Base-by-base conservation (phyloP, 1,140 invertebrate species). In the Drosophila santomea region DNA sequence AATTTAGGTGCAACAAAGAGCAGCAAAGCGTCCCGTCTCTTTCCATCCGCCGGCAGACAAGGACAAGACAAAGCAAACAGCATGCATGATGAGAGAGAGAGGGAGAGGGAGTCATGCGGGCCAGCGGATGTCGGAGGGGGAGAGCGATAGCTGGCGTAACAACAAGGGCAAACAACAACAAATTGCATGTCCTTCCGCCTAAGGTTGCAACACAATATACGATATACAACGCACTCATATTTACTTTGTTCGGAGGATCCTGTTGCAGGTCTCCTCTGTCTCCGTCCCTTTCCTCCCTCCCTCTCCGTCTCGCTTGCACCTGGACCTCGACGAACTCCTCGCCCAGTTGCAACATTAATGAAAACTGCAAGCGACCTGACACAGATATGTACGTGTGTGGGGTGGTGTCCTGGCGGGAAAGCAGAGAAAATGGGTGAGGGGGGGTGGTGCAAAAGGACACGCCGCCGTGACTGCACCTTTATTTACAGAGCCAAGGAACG, bases 1-100 rank as follows among this genome's bases (percentile, higher is more conserved):
- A 88, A 88, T 88, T 88, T 88, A 88, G 84, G 83, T 88, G 83
- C 84, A 89, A 89, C 84, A 90, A 89, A 89, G 84, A 80, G 79
- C 80, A 84, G 71, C 76, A 84, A 75, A 62, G 17, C 69, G 41
- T 12, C 25, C 43, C 17, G 7, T 41, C 50, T 17, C n/a, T 20
- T 10, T 66, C 12, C 17, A 38, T 36, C 32, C 32, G 14, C 11
- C 62, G 45, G 14, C 73, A 66, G 78, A 74, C 72, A 59, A 67
- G 68, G 60, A 79, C 63, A 80, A 71, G 77, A 80, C 80, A 85
- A 84, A 78, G 90, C 84, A 89, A 89, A 89, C 84, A 90, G 80
- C 84, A 89, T 84, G 58, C 58, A 72, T 73, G 80, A 83, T 71
- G 77, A 32, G 28, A 25, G 64, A 28, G 51, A 43, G 66, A 64